Conservation (phyloP, 1,140 invertebrate genomes). For the Halotydeus destructor region DNA sequence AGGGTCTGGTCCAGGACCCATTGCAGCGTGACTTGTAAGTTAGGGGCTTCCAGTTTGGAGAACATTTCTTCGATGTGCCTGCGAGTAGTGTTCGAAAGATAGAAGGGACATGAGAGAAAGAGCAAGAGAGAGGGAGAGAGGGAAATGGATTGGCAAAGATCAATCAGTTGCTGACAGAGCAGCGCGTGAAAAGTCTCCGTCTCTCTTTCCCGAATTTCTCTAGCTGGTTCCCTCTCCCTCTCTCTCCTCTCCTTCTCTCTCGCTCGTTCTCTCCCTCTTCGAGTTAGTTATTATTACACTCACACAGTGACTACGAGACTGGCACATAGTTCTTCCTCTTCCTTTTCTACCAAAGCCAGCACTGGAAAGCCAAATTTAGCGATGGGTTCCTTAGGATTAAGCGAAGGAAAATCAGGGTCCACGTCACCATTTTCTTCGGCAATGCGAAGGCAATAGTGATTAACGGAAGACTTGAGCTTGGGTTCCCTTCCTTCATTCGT, state of each 20-base stretch:
- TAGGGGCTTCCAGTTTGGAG: constrained; percentile 26
- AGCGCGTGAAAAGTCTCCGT: neutral
- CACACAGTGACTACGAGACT: constrained; percentile 22
- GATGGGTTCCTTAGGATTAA: constrained; percentile 64
- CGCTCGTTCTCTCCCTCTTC: no score
- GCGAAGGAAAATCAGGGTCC: constrained; percentile 70
- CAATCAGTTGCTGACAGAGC: neutral
- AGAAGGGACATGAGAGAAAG: neutral
- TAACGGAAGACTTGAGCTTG: constrained; percentile 26
- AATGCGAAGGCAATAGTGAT: constrained; percentile 61
- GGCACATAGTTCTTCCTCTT: constrained; percentile 8
- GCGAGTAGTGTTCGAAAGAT: no score
- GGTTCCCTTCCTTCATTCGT: constrained; percentile 29
- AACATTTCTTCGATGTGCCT: constrained; percentile 26
- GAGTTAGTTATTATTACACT: no score
- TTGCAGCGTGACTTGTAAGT: constrained; percentile 22
- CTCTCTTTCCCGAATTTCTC: no score
- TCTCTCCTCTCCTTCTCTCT: no score
- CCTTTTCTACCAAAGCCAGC: constrained; percentile 55
- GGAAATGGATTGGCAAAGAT: neutral
- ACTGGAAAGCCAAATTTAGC: constrained; percentile 78
- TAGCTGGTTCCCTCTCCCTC: no score
- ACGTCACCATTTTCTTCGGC: constrained; percentile 94
- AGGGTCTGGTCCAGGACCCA: constrained; percentile 26
- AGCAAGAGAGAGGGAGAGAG: no score